Conservation (phyloP, 2,888 invertebrate genomes). For the Drosophila quinaria region DNA sequence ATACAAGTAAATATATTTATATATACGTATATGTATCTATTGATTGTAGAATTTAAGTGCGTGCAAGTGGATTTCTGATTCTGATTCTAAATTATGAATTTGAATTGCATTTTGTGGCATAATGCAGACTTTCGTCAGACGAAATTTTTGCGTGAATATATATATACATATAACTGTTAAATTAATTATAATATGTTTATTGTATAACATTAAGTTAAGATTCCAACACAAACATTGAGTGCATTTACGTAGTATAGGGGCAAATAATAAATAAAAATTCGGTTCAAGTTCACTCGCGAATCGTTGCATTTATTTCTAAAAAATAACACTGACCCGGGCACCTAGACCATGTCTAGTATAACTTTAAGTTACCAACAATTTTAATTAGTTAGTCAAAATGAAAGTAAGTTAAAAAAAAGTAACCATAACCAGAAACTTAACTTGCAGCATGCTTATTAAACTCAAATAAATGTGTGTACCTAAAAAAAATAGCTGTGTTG, state of each 20-base stretch:
- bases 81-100: slow-evolving; percentile 13
- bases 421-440: slow-evolving; percentile 2
- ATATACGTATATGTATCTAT: slow-evolving; percentile 53
- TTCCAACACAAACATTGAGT: slow-evolving; percentile 16
- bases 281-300: background rate
- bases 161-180: slow-evolving; percentile 55
- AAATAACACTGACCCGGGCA: slow-evolving; percentile 3
- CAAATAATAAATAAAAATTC: background rate
- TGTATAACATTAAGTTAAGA: slow-evolving; percentile 39
- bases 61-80: slow-evolving; percentile 52
- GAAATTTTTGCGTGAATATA: slow-evolving; percentile 45
- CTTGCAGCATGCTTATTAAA: slow-evolving; percentile 60
- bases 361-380: slow-evolving; percentile 39
- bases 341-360: slow-evolving; percentile 10
- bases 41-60: slow-evolving; percentile 65
- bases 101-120: slow-evolving; percentile 19
- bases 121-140: slow-evolving; percentile 57
- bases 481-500: slow-evolving; percentile 32
- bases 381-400: slow-evolving; percentile 39
- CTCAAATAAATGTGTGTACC: slow-evolving; percentile 58
- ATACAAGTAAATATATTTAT: slow-evolving; percentile 59
- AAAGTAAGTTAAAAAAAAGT: slow-evolving; percentile 6
- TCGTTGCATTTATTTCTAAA: background rate
- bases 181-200: slow-evolving; percentile 60
- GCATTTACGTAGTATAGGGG: slow-evolving; percentile 25